Base-by-base conservation (phyloP, 2,113 vertebrate genomes). In the Chrysemys picta region DNA sequence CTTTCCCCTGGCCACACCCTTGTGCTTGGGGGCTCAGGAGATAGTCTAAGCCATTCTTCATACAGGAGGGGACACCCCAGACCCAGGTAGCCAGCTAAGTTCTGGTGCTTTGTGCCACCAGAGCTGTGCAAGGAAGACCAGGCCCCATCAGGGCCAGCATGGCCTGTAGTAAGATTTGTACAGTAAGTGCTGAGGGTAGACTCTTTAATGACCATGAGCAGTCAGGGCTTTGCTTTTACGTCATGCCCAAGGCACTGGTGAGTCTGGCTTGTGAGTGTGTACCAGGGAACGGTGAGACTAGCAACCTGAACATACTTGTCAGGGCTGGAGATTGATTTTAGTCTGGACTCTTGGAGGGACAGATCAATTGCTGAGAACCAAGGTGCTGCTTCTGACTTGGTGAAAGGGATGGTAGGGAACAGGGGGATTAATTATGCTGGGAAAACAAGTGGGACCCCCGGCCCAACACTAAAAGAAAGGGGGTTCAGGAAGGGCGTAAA, bases 91-190 rank as follows among this genome's bases (percentile, higher is more conserved):
- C 31, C 38, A 47, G 12, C 76, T 79, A 54, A 81, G 27, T 7
- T n/a, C n/a, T 62, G 52, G 83, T 86, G 10, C 16, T 88, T 24
- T 0, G 24, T 16, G 57, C 19, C 42, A 2, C 50, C 12, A 27
- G n/a, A 85, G 81, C 38, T 1, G 0, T 47, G 52, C 1, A 0
- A 12, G 11, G 54, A 76, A 81, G 82, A 27, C n/a, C 11, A 24
- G 38, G 17, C 38, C 35, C n/a, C 21, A 75, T 12, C 38, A 10
- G 21, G n/a, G n/a, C 21, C 16, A 22, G 17, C 35, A 12, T 25
- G 72, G 21, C 72, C 72, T 24, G 72, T 9, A 42, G n/a, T 31
- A 10, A 13, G 31, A 9, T 62, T 31, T 38, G 25, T 80, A n/a
- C 0, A 2, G 45, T 24, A 8, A 9, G 9, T 5, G 2, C 19